Conservation (phyloP, 2,113 vertebrate species). For the Rhea pennata region DNA sequence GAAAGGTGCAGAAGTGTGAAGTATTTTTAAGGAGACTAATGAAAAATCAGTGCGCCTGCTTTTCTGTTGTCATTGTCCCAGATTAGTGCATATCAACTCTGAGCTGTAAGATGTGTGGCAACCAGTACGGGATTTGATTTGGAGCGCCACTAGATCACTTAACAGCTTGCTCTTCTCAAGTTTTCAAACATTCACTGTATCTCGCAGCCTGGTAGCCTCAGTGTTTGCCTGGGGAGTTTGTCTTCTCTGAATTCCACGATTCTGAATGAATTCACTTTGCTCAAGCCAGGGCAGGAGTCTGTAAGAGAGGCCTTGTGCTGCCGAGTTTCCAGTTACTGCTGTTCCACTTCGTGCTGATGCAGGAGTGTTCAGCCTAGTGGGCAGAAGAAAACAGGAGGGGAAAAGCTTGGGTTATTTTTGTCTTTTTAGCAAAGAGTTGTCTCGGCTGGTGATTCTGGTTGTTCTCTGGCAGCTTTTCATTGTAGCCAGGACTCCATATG, state of each 20-base stretch:
- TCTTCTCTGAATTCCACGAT: slow-evolving; percentile 15
- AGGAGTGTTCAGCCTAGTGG: background rate
- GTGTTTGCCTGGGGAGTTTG: background rate
- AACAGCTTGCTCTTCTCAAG: background rate
- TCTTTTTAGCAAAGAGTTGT: background rate
- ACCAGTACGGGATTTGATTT: background rate
- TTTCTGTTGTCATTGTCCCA: background rate
- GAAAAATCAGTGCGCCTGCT: background rate
- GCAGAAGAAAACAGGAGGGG: background rate
- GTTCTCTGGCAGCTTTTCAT: background rate
- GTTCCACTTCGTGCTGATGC: background rate
- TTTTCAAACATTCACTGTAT: background rate
- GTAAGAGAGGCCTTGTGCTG: background rate
- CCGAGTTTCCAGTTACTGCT: background rate
- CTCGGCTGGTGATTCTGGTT: background rate
- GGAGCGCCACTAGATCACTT: background rate
- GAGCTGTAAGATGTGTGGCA: background rate
- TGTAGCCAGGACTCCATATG: background rate
- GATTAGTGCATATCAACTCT: background rate
- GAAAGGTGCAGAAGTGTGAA: slow-evolving; percentile 40
- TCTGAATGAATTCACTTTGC: background rate
- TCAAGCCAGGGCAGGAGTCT: background rate
- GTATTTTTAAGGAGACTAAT: slow-evolving; percentile 32
- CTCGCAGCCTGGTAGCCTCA: background rate
- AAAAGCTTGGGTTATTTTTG: background rate